A percentile compares a stretch with the other conserved stretches of the same genome.
Conservation (phyloP, 2,113 vertebrate genomes). For the Ammodytes marinus region DNA sequence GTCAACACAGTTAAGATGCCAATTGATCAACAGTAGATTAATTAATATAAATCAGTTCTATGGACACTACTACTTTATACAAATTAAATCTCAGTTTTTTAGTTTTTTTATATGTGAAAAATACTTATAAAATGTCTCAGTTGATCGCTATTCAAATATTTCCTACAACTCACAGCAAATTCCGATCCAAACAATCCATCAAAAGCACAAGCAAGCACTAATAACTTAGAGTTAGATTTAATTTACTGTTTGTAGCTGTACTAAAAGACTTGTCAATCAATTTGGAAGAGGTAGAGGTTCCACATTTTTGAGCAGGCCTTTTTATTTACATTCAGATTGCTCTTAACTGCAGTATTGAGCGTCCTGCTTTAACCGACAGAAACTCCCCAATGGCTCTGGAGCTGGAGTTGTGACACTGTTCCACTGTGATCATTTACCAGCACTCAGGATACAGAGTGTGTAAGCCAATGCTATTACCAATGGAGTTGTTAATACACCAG, state of each 20-base stretch:
- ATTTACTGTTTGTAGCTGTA: neutral
- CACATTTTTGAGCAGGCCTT: neutral
- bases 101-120: too few relatives aligned
- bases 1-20: neutral
- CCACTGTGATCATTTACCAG: slow-evolving; percentile 62
- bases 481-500: slow-evolving; percentile 59
- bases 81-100: too few relatives aligned
- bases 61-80: too few relatives aligned
- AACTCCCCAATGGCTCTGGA: slow-evolving; percentile 19
- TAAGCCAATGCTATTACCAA: slow-evolving; percentile 55
- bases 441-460: slow-evolving; percentile 39
- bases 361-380: slow-evolving; percentile 24
- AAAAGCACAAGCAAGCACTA: neutral
- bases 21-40: neutral
- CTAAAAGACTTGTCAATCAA: slow-evolving; percentile 10
- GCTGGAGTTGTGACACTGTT: slow-evolving; percentile 34
- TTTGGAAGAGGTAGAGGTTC: neutral
- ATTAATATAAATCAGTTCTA: neutral
- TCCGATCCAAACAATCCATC: neutral
- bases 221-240: neutral
- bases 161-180: neutral
- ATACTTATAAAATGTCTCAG: neutral
- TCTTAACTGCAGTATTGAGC: slow-evolving; percentile 3
- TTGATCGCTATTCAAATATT: neutral
- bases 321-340: slow-evolving; percentile 24